phyloP scores from a whole-genome alignment of 2,113 vertebrate species.

The Myrmophylax atrothorax region DNA sequence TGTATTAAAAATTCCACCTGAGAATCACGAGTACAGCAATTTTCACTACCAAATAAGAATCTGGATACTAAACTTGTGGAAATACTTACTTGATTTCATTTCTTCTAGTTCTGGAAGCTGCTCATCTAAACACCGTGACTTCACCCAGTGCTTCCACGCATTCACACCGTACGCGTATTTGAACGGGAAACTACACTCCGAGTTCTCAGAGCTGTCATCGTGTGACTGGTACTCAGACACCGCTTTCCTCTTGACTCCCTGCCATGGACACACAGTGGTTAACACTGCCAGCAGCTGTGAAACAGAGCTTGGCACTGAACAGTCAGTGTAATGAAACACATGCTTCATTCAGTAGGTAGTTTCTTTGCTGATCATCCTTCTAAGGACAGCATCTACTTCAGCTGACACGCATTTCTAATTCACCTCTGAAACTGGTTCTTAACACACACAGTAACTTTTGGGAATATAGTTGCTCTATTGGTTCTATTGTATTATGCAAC shows the following conservation, averaged over 20 bases:
- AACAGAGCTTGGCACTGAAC: background rate
- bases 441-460: background rate
- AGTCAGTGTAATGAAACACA: background rate
- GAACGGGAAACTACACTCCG: constrained; percentile 84
- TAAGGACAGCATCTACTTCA: background rate
- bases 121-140: constrained; percentile 74
- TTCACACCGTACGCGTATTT: constrained; percentile 89
- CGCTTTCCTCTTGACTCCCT: constrained; percentile 90
- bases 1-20: background rate
- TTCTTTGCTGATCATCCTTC: background rate
- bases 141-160: constrained; percentile 94
- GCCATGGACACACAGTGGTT: constrained; percentile 22
- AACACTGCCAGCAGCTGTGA: background rate
- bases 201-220: constrained; percentile 74
- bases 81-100: constrained; percentile 81
- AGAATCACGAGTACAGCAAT: background rate
- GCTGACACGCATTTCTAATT: background rate
- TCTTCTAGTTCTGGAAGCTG: constrained; percentile 78
- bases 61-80: background rate
- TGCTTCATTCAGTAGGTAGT: background rate
- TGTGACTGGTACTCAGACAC: constrained; percentile 79
- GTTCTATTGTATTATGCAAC: background rate
- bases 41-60: background rate
- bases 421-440: background rate
- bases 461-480: background rate